These are phyloP conservation scores for Osmerus eperlanus DNA, from an alignment of 2,113 vertebrate species.

Conservation along the genomic window DNA sequence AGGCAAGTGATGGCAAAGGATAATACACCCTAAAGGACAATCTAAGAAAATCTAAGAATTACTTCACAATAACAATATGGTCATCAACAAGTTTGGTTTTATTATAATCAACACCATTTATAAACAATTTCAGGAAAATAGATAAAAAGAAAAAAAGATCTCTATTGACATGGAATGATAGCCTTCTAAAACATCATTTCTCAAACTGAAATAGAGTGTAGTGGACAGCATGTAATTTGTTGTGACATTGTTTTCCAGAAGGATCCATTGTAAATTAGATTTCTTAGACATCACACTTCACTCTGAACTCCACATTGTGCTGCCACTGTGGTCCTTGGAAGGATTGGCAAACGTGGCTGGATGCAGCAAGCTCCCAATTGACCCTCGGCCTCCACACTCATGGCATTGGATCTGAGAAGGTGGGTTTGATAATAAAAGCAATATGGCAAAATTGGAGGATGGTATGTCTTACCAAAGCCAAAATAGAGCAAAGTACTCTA, in stretches of 20 bases:
- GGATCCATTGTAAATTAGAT: constrained; percentile 23
- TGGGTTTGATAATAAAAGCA: too few species aligned
- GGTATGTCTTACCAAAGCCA: too few species aligned
- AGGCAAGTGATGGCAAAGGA: background rate
- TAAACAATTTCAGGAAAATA: constrained; percentile 49
- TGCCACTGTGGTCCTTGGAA: too few species aligned
- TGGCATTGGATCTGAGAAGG: too few species aligned
- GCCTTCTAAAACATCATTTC: constrained; percentile 42
- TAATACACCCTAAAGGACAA: background rate
- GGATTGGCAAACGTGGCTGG: too few species aligned
- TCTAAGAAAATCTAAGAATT: background rate
- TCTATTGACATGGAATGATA: constrained; percentile 23
- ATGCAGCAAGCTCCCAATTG: too few species aligned
- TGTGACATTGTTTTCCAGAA: constrained; percentile 25
- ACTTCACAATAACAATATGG: constrained; percentile 1
- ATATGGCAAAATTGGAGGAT: too few species aligned
- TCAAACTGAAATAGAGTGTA: constrained; percentile 26
- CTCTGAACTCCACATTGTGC: constrained; percentile 7
- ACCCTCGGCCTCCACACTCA: too few species aligned
- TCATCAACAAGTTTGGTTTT: constrained; percentile 35
- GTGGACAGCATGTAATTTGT: constrained; percentile 11
- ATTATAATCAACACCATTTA: constrained; percentile 46
- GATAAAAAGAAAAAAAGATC: constrained; percentile 25
- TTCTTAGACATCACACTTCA: constrained; percentile 24
- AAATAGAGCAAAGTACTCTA: too few species aligned